Base-by-base conservation (phyloP, 2,797 vertebrate species). In the Mycteria americana region DNA sequence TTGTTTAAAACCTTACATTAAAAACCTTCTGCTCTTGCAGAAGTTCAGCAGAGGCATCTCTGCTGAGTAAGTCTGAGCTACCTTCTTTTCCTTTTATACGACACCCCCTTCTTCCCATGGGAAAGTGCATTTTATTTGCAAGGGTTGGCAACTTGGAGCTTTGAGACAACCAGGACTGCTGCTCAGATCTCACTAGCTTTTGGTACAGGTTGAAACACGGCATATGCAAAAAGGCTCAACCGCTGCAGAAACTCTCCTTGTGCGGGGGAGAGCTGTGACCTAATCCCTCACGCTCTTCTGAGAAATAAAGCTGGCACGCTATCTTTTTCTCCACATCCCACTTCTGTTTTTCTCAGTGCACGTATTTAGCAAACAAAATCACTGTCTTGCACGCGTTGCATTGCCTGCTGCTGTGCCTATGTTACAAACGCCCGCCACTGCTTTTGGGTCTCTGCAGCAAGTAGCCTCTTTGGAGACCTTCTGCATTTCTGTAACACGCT, bases 381-480 rank as follows among this genome's bases (percentile, higher is more conserved):
- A 63, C 45, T 1, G 0, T 25, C 50, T 43, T 63, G 28, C 39
- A 27, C 8, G 6, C 0, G 1, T 7, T 9, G 14, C 28, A 4
- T 30, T 75, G 57, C 28, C 80, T 1, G 1, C 37, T 73, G 51
- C 68, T n/a, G 10, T 15, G 22, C 53, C 56, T 57, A 3, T 0
- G 0, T 74, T 64, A 48, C 17, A 39, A 65, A 3, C 3, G 15
- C 7, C 21, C 4, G 3, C 2, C 0, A 0, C 45, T 39, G 30
- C 35, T 77, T 70, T 54, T 9, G 39, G 28, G 12, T 73, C 35
- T 37, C n/a, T 43, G 46, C 5, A 6, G 22, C 31, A 22, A 51
- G 39, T 0, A 22, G 33, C 23, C 24, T 31, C 46, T 87, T 75
- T 31, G 54, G 62, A 81, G n/a, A 16, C 10, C 14, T 24, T 41